Base-by-base conservation (phyloP, 2,888 invertebrate species). In the Ochropleura plecta region DNA sequence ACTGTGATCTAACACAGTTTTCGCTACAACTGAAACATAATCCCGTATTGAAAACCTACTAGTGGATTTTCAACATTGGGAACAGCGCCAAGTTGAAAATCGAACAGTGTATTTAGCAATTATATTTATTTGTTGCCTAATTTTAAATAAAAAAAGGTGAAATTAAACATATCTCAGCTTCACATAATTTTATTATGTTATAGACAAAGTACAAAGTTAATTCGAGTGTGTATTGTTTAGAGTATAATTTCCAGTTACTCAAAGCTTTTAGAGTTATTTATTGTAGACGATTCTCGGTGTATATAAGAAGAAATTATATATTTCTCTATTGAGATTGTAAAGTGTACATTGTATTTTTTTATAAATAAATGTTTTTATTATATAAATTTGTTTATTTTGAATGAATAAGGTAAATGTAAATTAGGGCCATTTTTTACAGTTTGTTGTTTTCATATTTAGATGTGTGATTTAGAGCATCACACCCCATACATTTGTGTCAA, bases 271-370 rank as follows among this genome's bases (percentile, higher is more conserved):
- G 88, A 90, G 77, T 80, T 86, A 89, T 92, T 92, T 90, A 91
- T 90, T 90, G 88, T 91, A 91, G 88, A 89, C 85, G 88, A 89
- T 87, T 89, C 87, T 86, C 91, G 82, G 57, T 85, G 90, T 93
- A 92, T 77, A 91, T 93, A 94, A 92, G 91, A 91, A 86, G 89
- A 82, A 88, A 88, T 89, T 86, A 86, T 89, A 82, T 83, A 87
- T 88, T 82, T 94, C 95, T 95, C 95, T 95, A 92, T 95, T 95
- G 95, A 95, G 95, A 93, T 91, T 92, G 91, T 92, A 93, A 89
- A 92, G 90, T 90, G 89, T 93, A 91, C 88, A 91, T 82, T 91
- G 86, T 94, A 93, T 94, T 95, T 30, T n/a, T 95, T 94, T 94
- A 88, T 94, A 93, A 93, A 93, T 93, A 94, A 92, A 92, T 88